Base-by-base conservation (phyloP, 2,797 vertebrate species). In the Muraenolepis orangiensis region DNA sequence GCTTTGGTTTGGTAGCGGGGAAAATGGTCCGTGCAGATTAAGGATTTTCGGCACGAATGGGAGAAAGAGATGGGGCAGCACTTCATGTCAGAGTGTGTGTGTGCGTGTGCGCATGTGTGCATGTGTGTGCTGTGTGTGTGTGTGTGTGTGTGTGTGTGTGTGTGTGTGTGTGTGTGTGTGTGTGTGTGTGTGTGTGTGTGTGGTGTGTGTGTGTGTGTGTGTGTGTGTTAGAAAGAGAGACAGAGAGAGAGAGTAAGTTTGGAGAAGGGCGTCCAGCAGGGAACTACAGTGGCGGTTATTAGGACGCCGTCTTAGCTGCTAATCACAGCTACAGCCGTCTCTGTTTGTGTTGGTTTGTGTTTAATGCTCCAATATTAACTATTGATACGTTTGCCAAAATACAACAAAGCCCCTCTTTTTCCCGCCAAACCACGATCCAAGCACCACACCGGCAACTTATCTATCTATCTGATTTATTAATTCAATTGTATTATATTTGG, bases 311-410 rank as follows among this genome's bases (percentile, higher is more conserved):
- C 4, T 34, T 72, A 82, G 83, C 85, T n/a, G 78, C 85, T 80
- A 31, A 6, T 78, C 78, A 82, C 75, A 82, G 8, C 73, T 36
- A 0, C 76, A 84, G 74, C 82, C 72, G 6, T 29, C 75, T 74
- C 42, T 81, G 82, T 82, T 77, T 85, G 83, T 51, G 78, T 73
- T 82, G 75, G 77, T 84, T 68, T 57, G 18, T 6, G 46, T n/a
- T 57, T 57, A 57, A 57, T 57, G 6, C 46, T 57, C n/a, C 46
- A 8, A 57, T 23, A n/a, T 6, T 42, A n/a, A 57, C n/a, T n/a
- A n/a, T n/a, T 6, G 20, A 46, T n/a, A n/a, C n/a, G 20, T 57
- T 7, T 2, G 42, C 46, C 46, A 57, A 20, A n/a, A 57, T n/a
- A 8, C 46, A 57, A 57, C 46, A 57, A 57, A 57, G 18, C 46